Evolutionary conservation across 2,113 vertebrate genomes (phyloP).

Genomic region (Hemichromis elongatus): DNA sequence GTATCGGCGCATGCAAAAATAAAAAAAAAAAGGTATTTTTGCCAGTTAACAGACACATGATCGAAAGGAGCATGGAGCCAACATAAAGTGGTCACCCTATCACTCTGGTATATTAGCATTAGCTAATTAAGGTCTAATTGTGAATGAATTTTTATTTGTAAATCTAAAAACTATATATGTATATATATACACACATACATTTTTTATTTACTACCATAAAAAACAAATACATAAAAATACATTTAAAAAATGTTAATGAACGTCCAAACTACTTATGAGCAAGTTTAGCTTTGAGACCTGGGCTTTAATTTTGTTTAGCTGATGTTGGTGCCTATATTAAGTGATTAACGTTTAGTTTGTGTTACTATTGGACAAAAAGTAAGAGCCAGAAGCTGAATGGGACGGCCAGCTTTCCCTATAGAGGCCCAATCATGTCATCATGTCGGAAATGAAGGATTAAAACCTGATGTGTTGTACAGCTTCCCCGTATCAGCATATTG

Average conservation of each 20-base stretch:
- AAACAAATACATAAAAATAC: neutral
- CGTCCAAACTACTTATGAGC: neutral
- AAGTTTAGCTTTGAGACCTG: neutral
- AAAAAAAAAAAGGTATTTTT: neutral
- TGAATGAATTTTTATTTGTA: neutral
- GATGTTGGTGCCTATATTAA: neutral
- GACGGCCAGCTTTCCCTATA: neutral
- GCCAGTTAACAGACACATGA: neutral
- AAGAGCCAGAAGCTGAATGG: neutral
- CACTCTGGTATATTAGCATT: neutral
- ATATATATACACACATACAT: too few species aligned
- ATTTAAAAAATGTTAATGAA: neutral
- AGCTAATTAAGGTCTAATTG: neutral
- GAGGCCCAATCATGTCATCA: neutral
- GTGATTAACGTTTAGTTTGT: neutral
- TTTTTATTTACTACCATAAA: neutral
- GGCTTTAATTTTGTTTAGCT: neutral
- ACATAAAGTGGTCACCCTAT: neutral
- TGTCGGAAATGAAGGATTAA: neutral
- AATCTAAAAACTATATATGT: neutral
- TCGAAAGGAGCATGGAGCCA: neutral
- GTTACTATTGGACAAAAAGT: neutral
- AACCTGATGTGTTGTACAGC: neutral
- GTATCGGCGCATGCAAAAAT: neutral
- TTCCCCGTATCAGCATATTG: constrained; percentile 3